A percentile compares a stretch with the other conserved stretches of the same genome.
These are phyloP conservation scores for Euwallacea fornicatus DNA, from an alignment of 1,140 invertebrate species.

Conservation along the genomic window DNA sequence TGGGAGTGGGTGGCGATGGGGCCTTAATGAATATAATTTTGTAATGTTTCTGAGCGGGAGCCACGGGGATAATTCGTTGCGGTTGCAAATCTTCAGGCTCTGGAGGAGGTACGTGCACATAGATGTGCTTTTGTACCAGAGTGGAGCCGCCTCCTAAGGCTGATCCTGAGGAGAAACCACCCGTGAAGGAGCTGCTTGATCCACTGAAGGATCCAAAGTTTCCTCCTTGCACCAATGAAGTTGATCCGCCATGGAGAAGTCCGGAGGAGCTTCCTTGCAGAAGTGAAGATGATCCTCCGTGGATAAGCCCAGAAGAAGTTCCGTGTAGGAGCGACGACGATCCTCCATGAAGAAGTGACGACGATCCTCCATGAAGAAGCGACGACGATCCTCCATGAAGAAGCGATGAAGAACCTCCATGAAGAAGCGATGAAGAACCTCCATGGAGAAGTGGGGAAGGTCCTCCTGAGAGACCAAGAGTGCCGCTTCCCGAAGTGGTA, in stretches of 20 bases:
- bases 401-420: background rate
- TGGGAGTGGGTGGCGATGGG: conserved; percentile 73
- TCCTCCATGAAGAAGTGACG: background rate
- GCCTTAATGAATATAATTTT: conserved; percentile 91
- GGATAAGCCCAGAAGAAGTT: background rate
- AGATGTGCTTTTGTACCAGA: conserved; percentile 76
- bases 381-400: background rate
- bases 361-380: background rate
- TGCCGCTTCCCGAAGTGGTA: conserved; percentile 13
- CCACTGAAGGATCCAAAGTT: background rate
- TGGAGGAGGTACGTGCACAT: conserved; percentile 70
- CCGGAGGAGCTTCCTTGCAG: background rate
- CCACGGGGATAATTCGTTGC: conserved; percentile 57
- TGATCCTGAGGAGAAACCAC: conserved; percentile 41
- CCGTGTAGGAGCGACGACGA: background rate
- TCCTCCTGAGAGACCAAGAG: background rate
- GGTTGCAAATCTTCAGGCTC: conserved; percentile 68
- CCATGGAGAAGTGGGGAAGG: background rate
- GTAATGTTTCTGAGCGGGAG: conserved; percentile 78
- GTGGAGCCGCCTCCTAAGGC: conserved; percentile 38
- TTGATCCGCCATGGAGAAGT: background rate
- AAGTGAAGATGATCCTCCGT: background rate
- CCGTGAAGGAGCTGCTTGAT: conserved; percentile 26
- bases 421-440: background rate
- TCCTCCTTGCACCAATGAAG: background rate